Percentiles rank a stretch among this genome's conserved stretches.
Evolutionary conservation across 2,888 invertebrate genomes (phyloP).

Genomic region (Corythucha ciliata): DNA sequence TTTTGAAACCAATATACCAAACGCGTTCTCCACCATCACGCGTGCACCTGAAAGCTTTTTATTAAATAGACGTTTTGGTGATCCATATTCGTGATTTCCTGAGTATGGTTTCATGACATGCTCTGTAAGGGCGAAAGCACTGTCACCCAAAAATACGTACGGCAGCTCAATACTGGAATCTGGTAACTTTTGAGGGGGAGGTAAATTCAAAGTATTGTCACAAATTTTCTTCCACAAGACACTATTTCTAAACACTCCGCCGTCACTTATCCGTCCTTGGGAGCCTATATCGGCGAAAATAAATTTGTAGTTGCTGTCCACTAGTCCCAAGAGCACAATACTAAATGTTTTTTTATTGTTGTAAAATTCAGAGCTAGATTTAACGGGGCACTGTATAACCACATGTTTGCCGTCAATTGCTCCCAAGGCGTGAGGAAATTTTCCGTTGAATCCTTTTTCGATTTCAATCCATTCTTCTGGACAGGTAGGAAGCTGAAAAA

Average conservation of each 20-base stretch:
- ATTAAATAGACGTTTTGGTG: constrained; percentile 20
- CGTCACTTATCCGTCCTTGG: background rate
- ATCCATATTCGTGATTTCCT: no score
- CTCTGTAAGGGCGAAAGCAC: constrained; percentile 13
- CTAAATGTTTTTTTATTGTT: constrained; percentile 35
- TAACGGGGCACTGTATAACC: constrained; percentile 33
- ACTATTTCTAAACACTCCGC: constrained; percentile 3
- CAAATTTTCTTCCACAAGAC: constrained; percentile 1
- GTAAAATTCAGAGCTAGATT: constrained; percentile 34
- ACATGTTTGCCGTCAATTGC: constrained; percentile 37
- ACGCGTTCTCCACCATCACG: constrained; percentile 21
- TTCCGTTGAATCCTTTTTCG: constrained; percentile 31
- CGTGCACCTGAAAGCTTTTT: constrained; percentile 4
- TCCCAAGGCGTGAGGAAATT: constrained; percentile 34
- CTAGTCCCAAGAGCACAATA: no score
- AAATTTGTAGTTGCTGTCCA: constrained; percentile 13
- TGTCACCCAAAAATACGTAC: constrained; percentile 6
- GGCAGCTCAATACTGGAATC: background rate
- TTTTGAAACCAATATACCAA: constrained; percentile 16
- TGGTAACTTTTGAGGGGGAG: background rate
- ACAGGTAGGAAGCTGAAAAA: constrained; percentile 23
- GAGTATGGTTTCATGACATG: constrained; percentile 12
- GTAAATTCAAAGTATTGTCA: constrained; percentile 1
- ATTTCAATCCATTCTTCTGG: constrained; percentile 25
- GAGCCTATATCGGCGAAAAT: constrained; percentile 14